Percentiles rank a stretch among this genome's conserved stretches.
phyloP scores from a whole-genome alignment of 1,140 invertebrate species.

The Leptinotarsa defecta region DNA sequence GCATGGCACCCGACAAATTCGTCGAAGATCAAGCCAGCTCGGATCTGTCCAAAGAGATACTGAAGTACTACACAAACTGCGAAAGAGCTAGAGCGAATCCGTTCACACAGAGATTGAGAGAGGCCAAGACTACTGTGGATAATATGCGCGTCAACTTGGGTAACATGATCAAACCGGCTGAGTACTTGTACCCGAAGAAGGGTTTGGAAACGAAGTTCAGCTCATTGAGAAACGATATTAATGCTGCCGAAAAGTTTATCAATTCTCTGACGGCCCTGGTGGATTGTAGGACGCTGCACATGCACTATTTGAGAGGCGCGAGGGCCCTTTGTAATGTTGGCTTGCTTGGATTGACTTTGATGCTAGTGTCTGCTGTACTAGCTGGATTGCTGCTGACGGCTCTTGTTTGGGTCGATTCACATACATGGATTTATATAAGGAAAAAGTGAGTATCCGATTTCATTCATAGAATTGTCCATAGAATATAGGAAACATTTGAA shows the following conservation, averaged over 20 bases:
- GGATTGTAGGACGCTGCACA: constrained; percentile 79
- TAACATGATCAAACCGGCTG: constrained; percentile 62
- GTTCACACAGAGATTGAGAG: constrained; percentile 74
- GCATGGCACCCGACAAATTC: constrained; percentile 70
- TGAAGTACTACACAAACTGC: constrained; percentile 83
- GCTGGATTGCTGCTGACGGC: constrained; percentile 88
- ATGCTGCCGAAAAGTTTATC: constrained; percentile 66
- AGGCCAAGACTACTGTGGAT: constrained; percentile 73
- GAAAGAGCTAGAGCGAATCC: constrained; percentile 77
- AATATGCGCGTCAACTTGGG: constrained; percentile 69
- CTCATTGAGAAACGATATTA: constrained; percentile 72
- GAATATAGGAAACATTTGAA: background rate
- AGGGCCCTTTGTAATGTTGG: constrained; percentile 80
- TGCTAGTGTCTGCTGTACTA: constrained; percentile 81
- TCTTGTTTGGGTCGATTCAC: constrained; percentile 91
- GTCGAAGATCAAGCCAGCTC: constrained; percentile 54
- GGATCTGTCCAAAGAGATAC: constrained; percentile 62
- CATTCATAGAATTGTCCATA: background rate
- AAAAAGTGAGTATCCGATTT: constrained; percentile 70
- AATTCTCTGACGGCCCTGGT: constrained; percentile 70
- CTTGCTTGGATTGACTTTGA: constrained; percentile 78
- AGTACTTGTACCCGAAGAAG: constrained; percentile 62
- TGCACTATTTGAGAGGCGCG: constrained; percentile 77
- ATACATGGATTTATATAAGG: constrained; percentile 95
- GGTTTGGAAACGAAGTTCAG: constrained; percentile 54